Evolutionary conservation across 1,140 invertebrate genomes (phyloP).

Genomic region (Bombyx mori): ASM3026992v2 NC_085116.1:4044001-4044500

Average conservation of each 20-base stretch:
- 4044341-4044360: slow-evolving; percentile 75
- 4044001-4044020: too few species aligned
- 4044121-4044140: too few species aligned
- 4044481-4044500: slow-evolving; percentile 9
- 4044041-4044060: too few species aligned
- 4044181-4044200: too few species aligned
- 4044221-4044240: background rate
- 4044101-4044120: too few species aligned
- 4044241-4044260: slow-evolving; percentile 50
- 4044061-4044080: too few species aligned
- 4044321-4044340: slow-evolving; percentile 72
- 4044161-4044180: too few species aligned
- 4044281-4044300: slow-evolving; percentile 37
- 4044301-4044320: slow-evolving; percentile 52
- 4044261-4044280: slow-evolving; percentile 40
- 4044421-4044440: slow-evolving; percentile 73
- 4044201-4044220: too few species aligned
- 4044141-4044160: too few species aligned
- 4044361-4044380: slow-evolving; percentile 74
- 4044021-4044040: too few species aligned
- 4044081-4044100: too few species aligned
- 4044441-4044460: slow-evolving; percentile 75
- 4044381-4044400: slow-evolving; percentile 76
- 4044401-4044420: slow-evolving; percentile 73
- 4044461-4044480: slow-evolving; percentile 7